These are phyloP conservation scores for Tinamus major DNA, from an alignment of 2,797 vertebrate species.

Conservation along the genomic window DNA sequence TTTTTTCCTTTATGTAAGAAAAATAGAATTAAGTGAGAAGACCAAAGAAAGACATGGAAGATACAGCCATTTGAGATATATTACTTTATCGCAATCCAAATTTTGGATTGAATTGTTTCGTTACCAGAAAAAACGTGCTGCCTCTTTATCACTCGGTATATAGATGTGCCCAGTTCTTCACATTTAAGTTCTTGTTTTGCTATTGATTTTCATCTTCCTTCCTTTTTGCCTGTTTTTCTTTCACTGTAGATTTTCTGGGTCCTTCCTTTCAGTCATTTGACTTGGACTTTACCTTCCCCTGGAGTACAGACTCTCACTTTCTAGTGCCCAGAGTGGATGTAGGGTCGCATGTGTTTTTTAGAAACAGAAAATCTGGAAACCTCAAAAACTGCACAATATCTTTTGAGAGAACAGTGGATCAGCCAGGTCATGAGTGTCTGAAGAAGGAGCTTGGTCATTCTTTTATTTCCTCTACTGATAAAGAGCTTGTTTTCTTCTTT, in stretches of 20 bases:
- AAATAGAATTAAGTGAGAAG: constrained; percentile 7
- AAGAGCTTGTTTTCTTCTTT: background rate
- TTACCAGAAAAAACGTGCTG: background rate
- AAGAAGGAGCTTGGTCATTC: background rate
- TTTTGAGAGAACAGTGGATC: background rate
- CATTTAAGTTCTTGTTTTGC: background rate
- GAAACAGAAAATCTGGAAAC: background rate
- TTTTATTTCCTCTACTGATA: background rate
- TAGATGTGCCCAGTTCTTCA: background rate
- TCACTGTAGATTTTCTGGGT: background rate
- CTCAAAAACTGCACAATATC: background rate
- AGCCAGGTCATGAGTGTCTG: background rate
- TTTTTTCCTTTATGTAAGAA: background rate
- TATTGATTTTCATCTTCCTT: background rate
- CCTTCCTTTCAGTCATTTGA: background rate
- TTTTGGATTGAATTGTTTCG: background rate
- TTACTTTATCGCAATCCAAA: background rate
- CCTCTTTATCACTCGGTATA: background rate
- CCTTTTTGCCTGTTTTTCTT: background rate
- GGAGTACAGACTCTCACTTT: background rate
- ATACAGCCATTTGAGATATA: background rate
- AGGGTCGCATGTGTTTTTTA: background rate
- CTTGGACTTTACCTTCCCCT: fast-evolving
- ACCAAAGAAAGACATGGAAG: background rate
- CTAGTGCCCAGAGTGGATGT: background rate